Base-by-base conservation (phyloP, 2,888 invertebrate species). In the Xylocampa areola region DNA sequence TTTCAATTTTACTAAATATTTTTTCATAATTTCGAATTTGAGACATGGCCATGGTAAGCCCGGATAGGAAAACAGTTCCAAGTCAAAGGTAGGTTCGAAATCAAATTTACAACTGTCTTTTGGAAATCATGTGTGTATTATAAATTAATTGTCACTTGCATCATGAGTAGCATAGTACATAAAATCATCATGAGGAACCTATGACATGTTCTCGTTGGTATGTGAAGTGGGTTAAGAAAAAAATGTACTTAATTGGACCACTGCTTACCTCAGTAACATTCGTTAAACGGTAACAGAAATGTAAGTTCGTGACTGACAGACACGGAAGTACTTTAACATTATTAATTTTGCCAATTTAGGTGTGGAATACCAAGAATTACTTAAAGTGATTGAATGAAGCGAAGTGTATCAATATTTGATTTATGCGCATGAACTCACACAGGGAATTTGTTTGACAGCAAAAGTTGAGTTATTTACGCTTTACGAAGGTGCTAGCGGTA, bases 391-490 rank as follows among this genome's bases (percentile, higher is more conserved):
- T 19, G 25, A 44, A 17, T n/a, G 14, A 40, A 43, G 16, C 10
- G 8, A 47, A 37, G 29, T 29, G 19, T 25, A 51, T 45, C 29
- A 58, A 45, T 43, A 43, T 48, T 40, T 57, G 19, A 33, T 55
- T 50, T 59, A 75, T 77, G 80, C 78, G 79, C 79, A 71, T 73
- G 73, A 77, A 70, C 54, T 77, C 76, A 79, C 82, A 86, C 82
- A 85, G 78, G 72, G 75, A 79, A 81, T 81, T 80, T 75, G 78
- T 83, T 85, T 82, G 81, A 80, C 77, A 78, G 82, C 66, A 63
- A 79, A 80, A 82, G 80, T 79, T 79, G 58, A 75, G 79, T 82
- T 87, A 86, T 84, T 84, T 85, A 86, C 76, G 82, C 70, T 78
- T 66, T 57, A 68, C 64, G 78, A 77, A 84, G 81, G 81, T 81